Evolutionary conservation across 30 jellyfish, hydroid and myxozoan species (phyloP).

Genomic region (Hydractinia echinata): DNA sequence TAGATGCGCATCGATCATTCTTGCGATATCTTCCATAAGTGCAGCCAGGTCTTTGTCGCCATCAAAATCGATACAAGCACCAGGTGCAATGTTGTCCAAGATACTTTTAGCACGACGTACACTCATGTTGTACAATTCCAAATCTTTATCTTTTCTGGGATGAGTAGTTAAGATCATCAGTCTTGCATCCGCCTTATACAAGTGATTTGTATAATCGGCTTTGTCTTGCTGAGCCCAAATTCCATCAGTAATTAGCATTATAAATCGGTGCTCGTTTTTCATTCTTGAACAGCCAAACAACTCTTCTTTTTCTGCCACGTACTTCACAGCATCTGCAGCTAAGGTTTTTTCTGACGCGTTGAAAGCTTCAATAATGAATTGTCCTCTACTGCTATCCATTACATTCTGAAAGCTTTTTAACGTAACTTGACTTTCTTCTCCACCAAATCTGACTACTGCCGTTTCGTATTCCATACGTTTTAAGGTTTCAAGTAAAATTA

Average conservation of each 20-base stretch:
- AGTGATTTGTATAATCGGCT: neutral
- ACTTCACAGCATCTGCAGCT: constrained; percentile 13
- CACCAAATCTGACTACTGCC: constrained; percentile 26
- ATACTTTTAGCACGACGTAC: constrained; percentile 7
- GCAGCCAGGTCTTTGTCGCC: neutral
- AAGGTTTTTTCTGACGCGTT: constrained; percentile 25
- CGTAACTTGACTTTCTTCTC: constrained; percentile 21
- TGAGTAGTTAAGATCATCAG: constrained; percentile 18
- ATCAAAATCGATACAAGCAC: constrained; percentile 11
- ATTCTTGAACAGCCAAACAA: neutral
- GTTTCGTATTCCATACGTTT: constrained; percentile 18
- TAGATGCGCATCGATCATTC: neutral
- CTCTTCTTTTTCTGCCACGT: constrained; percentile 19
- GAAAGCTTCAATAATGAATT: constrained; percentile 19
- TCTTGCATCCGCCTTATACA: constrained; percentile 9
- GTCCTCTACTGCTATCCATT: constrained; percentile 11
- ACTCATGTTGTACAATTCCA: neutral
- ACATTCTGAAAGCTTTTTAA: constrained; percentile 5
- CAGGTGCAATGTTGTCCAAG: constrained; percentile 14
- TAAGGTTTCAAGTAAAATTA: constrained; percentile 5
- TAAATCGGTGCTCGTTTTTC: constrained; percentile 13
- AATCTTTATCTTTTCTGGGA: constrained; percentile 7
- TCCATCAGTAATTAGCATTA: constrained; percentile 17
- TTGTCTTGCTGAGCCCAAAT: constrained; percentile 23
- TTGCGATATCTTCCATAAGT: neutral